Base-by-base conservation (phyloP, 2,113 vertebrate species). In the Mormyrus iriodes region DNA sequence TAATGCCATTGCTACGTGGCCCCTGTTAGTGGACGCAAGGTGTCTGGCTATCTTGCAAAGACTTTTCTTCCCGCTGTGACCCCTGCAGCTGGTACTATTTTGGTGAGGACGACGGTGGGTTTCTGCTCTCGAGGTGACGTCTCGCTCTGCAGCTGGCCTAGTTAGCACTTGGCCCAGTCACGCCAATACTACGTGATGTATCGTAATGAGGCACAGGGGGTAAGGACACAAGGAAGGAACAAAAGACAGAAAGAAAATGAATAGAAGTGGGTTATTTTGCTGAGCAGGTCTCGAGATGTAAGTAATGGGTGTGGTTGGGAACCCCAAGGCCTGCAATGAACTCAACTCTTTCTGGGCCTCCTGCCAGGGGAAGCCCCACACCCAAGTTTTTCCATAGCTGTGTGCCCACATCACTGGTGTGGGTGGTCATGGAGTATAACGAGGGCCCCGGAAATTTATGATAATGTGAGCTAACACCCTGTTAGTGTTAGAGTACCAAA, bases 251-350 rank as follows among this genome's bases (percentile, higher is more conserved):
- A n/a, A 48, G 76, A n/a, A 48, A 48, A 39, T 46, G 3, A 76
- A 58, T 44, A 48, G 87, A 88, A 88, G 21, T 76, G 46, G 87
- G 12, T 46, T 88, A 88, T 48, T 88, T 88, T 88, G 55, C 24
- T n/a, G 61, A 24, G 87, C 8, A 58, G 51, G 87, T 19, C 44
- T 48, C 10, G 44, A 73, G 61, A 76, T 76, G 17, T 39, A 69
- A 49, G 58, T 73, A 51, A 48, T 1, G 42, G 58, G 58, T 19
- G 61, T 9, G 24, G 61, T 13, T 51, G 24, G 19, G 58, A 46
- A 46, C 44, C 44, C 61, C 44, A 35, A 17, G 15, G 58, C 24
- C 21, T 3, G n/a, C 39, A 49, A 13, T 46, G 5, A 24, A 48
- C 27, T 88, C 42, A 24, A 48, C 27, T 88, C 42, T 1, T 35